Evolutionary conservation across 2,888 invertebrate species (phyloP), one percentile per base, ranked within the genome.

Genomic region (Electrophaes corylata): DNA sequence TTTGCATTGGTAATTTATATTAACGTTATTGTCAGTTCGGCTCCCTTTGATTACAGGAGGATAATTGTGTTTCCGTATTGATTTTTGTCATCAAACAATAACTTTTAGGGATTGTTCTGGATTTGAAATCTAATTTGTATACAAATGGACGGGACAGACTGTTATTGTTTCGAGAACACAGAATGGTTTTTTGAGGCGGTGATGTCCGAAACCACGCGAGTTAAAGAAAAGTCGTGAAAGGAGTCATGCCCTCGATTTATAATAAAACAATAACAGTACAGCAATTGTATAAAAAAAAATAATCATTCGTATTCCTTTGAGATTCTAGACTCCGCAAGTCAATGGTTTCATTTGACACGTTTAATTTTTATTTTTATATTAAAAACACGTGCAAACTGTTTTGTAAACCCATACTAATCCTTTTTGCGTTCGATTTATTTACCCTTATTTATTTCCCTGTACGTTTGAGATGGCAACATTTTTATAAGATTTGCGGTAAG

Each of bases 1-100:
- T 91, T 90, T 91, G 88, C 86, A 88, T 87, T 87, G 83, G 84
- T 83, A 88, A 89, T 87, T 86, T 76, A 84, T 86, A 86, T 83
- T 88, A 89, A 87, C 60, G 65, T 58, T 63, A 65, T 63, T 63
- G 65, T 57, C 55, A 59, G 61, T 67, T 69, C 67, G 75, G 74
- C 76, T 74, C 83, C 85, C 82, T 87, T 86, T 89, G 87, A 88
- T 69, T 64, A 52, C 33, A 40, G 39, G 14, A 4, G 14, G 20
- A 67, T 84, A 83, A 84, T 81, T 73, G 63, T 69, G 70, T 83
- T 43, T 81, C 71, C 65, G 62, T 83, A 80, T 82, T 84, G 82
- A 81, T 83, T 81, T 83, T 79, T 77, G 67, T 71, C 73, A 78
- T 82, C 81, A 79, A 72, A 79, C 51, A 60, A 50, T 31, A 44